phyloP scores from a whole-genome alignment of 1,140 invertebrate species.

The Himalopsyche phryganea region DNA sequence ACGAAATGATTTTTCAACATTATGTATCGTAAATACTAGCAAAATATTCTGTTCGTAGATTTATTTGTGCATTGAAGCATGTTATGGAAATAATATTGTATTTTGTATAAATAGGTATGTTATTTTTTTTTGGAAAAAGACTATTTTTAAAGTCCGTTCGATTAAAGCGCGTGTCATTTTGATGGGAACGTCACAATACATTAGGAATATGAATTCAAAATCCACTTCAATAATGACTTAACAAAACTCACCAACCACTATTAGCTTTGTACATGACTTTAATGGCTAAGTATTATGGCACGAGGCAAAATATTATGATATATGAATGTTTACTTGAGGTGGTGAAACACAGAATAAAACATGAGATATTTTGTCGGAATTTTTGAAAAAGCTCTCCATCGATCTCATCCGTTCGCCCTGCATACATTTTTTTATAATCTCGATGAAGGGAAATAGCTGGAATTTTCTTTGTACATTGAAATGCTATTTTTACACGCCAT shows the following conservation, averaged over 20 bases:
- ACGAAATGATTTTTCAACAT: too few species aligned
- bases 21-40: too few species aligned
- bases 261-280: too few species aligned
- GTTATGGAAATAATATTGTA: too few species aligned
- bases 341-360: constrained; percentile 6
- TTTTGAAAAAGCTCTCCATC: constrained; percentile 7
- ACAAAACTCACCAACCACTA: neutral
- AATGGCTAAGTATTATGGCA: neutral
- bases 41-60: too few species aligned
- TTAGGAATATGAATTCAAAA: too few species aligned
- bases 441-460: constrained; percentile 29
- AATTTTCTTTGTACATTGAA: constrained; percentile 25
- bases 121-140: too few species aligned
- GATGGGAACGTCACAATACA: too few species aligned
- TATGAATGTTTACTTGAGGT: constrained; percentile 9
- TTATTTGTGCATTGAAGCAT: too few species aligned
- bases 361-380: neutral
- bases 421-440: constrained; percentile 27
- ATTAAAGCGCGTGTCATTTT: too few species aligned
- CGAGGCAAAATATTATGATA: neutral
- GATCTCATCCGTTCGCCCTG: constrained; percentile 3
- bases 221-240: neutral
- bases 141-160: too few species aligned
- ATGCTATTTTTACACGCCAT: constrained; percentile 27
- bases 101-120: too few species aligned